A percentile compares a stretch with the other conserved stretches of the same genome.
phyloP scores from a whole-genome alignment of 2,113 vertebrate genomes.

The Entomyzon cyanotis region DNA sequence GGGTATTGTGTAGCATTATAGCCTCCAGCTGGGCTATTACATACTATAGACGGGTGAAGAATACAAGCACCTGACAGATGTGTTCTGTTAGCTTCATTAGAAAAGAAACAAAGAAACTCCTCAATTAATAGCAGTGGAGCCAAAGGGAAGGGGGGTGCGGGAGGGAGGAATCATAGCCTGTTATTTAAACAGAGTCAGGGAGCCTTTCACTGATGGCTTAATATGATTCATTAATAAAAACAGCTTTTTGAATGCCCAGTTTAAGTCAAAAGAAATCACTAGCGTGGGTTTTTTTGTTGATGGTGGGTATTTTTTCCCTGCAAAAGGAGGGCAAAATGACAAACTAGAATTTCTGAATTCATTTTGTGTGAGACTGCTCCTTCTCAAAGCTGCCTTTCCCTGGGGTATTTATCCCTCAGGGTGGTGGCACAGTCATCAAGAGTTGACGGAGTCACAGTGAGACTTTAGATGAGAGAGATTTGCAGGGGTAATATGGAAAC shows the following conservation, averaged over 20 bases:
- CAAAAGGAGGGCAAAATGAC: constrained; percentile 81
- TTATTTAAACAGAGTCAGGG: constrained; percentile 88
- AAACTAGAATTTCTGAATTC: constrained; percentile 73
- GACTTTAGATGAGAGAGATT: constrained; percentile 26
- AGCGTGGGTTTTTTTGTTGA: constrained; percentile 16
- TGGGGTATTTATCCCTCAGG: constrained; percentile 43
- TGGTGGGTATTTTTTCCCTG: constrained; percentile 39
- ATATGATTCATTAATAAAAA: constrained; percentile 88
- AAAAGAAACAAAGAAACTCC: constrained; percentile 90
- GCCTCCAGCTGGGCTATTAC: constrained; percentile 90
- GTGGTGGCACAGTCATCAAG: constrained; percentile 28
- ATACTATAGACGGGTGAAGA: constrained; percentile 86
- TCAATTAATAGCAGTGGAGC: constrained; percentile 85
- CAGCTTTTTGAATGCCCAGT: constrained; percentile 85
- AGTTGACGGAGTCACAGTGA: neutral
- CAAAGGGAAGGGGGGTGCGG: constrained; percentile 77
- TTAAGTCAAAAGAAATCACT: constrained; percentile 87
- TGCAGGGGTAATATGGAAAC: constrained; percentile 7
- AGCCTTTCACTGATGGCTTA: constrained; percentile 84
- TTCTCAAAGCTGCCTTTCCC: constrained; percentile 66
- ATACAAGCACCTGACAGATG: constrained; percentile 91
- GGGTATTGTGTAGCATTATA: constrained; percentile 85
- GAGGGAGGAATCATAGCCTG: constrained; percentile 85
- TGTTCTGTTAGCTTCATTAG: constrained; percentile 92
- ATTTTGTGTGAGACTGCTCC: constrained; percentile 59